These are phyloP conservation scores for Apolygus lucorum DNA, from an alignment of 1,140 invertebrate genomes.

Conservation along the genomic window DNA sequence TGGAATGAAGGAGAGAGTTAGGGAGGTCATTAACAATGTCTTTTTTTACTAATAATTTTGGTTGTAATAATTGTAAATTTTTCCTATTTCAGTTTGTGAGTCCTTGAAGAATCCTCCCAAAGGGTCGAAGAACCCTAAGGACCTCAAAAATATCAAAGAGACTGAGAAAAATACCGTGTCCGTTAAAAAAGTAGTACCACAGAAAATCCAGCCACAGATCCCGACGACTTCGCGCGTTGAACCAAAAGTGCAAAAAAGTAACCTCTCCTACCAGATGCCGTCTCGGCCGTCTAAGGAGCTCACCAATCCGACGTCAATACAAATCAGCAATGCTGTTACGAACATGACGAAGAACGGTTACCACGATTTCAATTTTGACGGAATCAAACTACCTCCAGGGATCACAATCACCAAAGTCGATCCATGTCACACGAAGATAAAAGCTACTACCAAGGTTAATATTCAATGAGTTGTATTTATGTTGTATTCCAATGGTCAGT, in stretches of 20 bases:
- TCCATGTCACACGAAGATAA: constrained; percentile 41
- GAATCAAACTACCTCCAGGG: constrained; percentile 64
- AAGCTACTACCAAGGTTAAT: constrained; percentile 34
- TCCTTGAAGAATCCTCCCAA: background rate
- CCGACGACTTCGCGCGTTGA: background rate
- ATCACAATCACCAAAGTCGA: constrained; percentile 76
- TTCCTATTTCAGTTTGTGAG: background rate
- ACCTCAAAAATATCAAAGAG: background rate
- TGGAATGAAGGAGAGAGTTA: too few species aligned
- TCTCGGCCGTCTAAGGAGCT: constrained; percentile 24
- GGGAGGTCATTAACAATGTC: too few species aligned
- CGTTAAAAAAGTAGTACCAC: background rate
- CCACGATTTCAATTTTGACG: constrained; percentile 45
- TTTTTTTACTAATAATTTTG: too few species aligned
- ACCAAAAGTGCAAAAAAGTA: background rate
- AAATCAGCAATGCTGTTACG: constrained; percentile 36
- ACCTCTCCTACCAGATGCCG: constrained; percentile 17
- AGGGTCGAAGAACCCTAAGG: background rate
- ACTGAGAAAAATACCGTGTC: background rate
- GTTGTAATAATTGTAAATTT: too few species aligned
- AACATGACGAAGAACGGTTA: constrained; percentile 30
- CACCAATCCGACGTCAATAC: constrained; percentile 35
- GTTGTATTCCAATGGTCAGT: background rate
- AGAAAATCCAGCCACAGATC: background rate
- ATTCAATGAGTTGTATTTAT: too few species aligned